Conservation (phyloP, 2,113 vertebrate genomes). For the Psittacula cyanocephala region DNA sequence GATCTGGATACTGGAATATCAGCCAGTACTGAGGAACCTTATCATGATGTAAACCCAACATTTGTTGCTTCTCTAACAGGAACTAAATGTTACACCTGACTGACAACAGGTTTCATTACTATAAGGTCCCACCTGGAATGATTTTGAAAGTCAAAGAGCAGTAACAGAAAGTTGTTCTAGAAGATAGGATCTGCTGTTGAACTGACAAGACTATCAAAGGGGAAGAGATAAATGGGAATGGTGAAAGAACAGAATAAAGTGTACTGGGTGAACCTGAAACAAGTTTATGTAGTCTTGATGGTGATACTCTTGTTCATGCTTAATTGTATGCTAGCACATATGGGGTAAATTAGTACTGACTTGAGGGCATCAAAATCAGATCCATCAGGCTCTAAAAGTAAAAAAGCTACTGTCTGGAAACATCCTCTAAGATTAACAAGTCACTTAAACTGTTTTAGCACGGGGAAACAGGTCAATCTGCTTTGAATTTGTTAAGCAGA, state of each 20-base stretch:
- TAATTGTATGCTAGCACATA: not conserved
- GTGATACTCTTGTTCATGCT: not conserved
- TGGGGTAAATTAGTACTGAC: constrained; percentile 30
- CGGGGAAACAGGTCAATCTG: not conserved
- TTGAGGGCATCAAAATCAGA: constrained; percentile 40
- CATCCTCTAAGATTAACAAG: not conserved
- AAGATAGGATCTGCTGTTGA: not conserved
- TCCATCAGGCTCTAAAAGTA: not conserved
- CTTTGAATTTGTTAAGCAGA: constrained; percentile 15
- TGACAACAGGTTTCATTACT: not conserved
- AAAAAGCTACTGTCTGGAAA: not conserved
- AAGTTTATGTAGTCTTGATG: not conserved
- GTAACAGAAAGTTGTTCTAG: not conserved
- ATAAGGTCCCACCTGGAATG: not conserved
- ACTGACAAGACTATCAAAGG: not conserved
- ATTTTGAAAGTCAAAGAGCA: not conserved
- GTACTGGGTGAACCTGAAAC: not conserved
- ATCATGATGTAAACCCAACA: not conserved
- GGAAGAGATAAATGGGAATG: not conserved
- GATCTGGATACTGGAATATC: not conserved
- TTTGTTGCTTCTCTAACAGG: not conserved
- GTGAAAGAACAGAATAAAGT: not conserved
- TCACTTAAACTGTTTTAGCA: not conserved
- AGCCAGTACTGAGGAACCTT: not conserved
- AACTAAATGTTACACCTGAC: not conserved